A percentile compares a stretch with the other conserved stretches of the same genome.
Evolutionary conservation across 2,113 vertebrate genomes (phyloP).

Genomic region (Pantherophis guttatus): DNA sequence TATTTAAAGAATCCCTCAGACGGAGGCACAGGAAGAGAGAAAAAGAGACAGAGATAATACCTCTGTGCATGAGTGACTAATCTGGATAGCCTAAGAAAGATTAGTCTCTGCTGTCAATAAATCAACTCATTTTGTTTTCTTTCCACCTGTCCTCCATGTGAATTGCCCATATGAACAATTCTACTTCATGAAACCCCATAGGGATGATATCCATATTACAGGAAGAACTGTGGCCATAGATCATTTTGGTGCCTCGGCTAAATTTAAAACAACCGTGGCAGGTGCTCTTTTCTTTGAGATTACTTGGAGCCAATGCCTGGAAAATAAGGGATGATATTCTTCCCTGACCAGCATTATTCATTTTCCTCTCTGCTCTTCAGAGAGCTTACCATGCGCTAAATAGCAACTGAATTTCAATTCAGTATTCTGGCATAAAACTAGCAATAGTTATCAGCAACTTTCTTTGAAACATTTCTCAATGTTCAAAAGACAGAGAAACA

Average conservation of each 20-base stretch:
- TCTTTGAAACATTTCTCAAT: background rate
- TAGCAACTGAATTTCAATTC: constrained; percentile 30
- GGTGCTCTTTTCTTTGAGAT: constrained; percentile 54
- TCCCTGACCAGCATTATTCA: constrained; percentile 48
- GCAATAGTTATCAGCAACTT: background rate
- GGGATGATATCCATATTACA: constrained; percentile 45
- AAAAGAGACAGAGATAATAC: background rate
- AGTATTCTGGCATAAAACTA: constrained; percentile 1
- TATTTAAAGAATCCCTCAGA: background rate
- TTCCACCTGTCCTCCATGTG: constrained; percentile 59
- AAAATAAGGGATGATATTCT: constrained; percentile 40
- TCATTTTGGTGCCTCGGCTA: constrained; percentile 53
- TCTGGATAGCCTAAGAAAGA: constrained; percentile 55
- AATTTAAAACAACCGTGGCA: constrained; percentile 55
- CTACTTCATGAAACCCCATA: constrained; percentile 44
- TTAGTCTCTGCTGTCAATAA: constrained; percentile 42
- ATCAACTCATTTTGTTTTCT: constrained; percentile 53
- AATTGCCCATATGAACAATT: constrained; percentile 52
- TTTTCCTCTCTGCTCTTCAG: background rate
- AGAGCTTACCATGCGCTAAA: constrained; percentile 25
- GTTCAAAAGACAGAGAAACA: constrained; percentile 14
- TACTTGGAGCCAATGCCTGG: constrained; percentile 45
- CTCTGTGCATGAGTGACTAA: constrained; percentile 41
- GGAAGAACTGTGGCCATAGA: constrained; percentile 41
- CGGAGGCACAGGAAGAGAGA: background rate